Evolutionary conservation across 2,113 vertebrate species (phyloP).

Genomic region (Percopsis transmontana): DNA sequence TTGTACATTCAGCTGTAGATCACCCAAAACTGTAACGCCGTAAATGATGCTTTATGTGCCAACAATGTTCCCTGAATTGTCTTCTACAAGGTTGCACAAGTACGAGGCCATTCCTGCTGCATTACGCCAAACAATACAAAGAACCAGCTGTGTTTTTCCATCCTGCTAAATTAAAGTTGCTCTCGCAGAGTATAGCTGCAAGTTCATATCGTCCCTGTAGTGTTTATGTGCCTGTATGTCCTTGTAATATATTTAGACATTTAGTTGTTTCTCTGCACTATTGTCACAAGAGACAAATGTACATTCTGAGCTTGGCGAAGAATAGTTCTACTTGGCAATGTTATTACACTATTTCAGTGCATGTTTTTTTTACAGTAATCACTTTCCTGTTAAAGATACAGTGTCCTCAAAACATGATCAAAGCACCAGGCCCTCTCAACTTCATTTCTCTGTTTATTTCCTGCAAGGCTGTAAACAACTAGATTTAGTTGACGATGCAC

Average conservation of each 20-base stretch:
- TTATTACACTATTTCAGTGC: not conserved
- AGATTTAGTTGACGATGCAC: constrained; percentile 22
- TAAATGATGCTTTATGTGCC: constrained; percentile 2
- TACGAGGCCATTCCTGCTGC: not conserved
- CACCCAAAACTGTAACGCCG: constrained; percentile 18
- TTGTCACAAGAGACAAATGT: not conserved
- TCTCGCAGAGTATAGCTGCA: not conserved
- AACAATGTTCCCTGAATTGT: not conserved
- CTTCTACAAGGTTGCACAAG: not conserved
- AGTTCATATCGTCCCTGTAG: too few relatives aligned
- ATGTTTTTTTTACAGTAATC: not conserved
- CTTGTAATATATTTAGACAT: not conserved
- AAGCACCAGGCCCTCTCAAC: not conserved
- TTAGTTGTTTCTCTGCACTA: not conserved
- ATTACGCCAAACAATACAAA: not conserved
- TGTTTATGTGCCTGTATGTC: not conserved
- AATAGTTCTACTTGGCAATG: not conserved
- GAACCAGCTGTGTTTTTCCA: not conserved
- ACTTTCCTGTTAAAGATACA: constrained; percentile 13
- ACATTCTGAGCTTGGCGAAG: not conserved
- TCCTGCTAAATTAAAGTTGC: not conserved
- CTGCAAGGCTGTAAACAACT: constrained; percentile 41
- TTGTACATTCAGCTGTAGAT: constrained; percentile 22
- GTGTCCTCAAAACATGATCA: constrained; percentile 3
- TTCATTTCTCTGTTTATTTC: constrained; percentile 20